These are phyloP conservation scores for Deilephila elpenor DNA, from an alignment of 2,888 invertebrate species.

Conservation along the genomic window DNA sequence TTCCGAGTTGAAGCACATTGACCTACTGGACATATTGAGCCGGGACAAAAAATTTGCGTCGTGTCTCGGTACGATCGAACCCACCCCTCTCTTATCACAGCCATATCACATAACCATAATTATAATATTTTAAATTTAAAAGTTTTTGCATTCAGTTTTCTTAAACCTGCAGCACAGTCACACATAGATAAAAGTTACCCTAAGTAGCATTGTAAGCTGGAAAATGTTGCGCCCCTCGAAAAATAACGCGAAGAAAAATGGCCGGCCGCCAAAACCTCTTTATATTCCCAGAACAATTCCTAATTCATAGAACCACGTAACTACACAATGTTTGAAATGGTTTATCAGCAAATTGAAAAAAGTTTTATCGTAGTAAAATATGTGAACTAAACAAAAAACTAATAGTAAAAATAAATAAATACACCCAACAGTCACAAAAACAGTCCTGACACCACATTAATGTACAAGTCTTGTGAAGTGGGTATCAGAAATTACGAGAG, in stretches of 20 bases:
- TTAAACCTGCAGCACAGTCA: no score
- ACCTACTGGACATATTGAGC: no score
- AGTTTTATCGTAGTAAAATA: neutral
- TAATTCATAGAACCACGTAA: neutral
- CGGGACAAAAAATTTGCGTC: no score
- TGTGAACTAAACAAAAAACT: neutral
- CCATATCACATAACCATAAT: no score
- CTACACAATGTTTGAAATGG: neutral
- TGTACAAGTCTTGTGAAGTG: no score
- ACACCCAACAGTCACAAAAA: no score
- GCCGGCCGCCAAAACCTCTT: neutral
- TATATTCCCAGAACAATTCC: neutral
- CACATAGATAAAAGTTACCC: neutral
- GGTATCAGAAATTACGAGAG: no score
- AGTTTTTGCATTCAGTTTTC: neutral
- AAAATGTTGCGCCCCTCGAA: neutral
- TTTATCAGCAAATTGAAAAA: neutral
- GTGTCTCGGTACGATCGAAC: no score
- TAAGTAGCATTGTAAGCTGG: neutral
- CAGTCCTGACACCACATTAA: no score
- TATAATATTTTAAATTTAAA: no score
- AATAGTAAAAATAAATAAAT: neutral
- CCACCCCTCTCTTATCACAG: no score
- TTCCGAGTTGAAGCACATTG: no score
- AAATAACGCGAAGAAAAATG: slow-evolving; percentile 11